These are phyloP conservation scores for Palloptera scutellata DNA, from an alignment of 2,888 invertebrate genomes.

Conservation along the genomic window DNA sequence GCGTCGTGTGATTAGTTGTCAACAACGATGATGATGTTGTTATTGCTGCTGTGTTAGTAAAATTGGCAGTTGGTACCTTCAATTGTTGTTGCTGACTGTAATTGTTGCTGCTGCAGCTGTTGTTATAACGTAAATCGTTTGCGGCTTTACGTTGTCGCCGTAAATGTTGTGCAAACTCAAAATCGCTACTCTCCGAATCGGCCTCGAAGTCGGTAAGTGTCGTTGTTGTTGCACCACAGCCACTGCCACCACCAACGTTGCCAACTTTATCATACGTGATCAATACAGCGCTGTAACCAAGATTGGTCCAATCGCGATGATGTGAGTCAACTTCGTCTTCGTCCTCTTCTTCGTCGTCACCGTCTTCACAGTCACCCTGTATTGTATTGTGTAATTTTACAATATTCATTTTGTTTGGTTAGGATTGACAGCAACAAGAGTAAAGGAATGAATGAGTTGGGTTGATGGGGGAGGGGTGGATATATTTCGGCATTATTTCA, in stretches of 20 bases:
- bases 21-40: constrained; percentile 12
- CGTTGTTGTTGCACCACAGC: constrained; percentile 42
- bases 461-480: neutral
- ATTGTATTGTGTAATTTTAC: constrained; percentile 11
- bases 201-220: constrained; percentile 68
- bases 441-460: neutral
- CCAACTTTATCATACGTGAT: constrained; percentile 37
- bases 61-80: constrained; percentile 5
- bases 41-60: constrained; percentile 29
- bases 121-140: constrained; percentile 1
- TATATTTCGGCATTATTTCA: neutral
- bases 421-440: too few relatives aligned
- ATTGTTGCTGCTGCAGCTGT: neutral
- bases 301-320: constrained; percentile 48
- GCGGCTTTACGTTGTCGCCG: constrained; percentile 32
- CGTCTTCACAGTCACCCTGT: constrained; percentile 53
- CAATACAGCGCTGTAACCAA: constrained; percentile 44
- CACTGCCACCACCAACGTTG: constrained; percentile 37
- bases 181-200: constrained; percentile 68
- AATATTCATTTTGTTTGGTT: too few relatives aligned
- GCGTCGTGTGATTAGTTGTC: too few relatives aligned
- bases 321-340: constrained; percentile 52
- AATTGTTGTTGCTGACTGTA: constrained; percentile 14
- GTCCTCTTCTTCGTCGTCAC: constrained; percentile 57
- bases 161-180: constrained; percentile 40